Evolutionary conservation across 2,888 invertebrate genomes (phyloP).

Genomic region (Drosophila quinaria): DNA sequence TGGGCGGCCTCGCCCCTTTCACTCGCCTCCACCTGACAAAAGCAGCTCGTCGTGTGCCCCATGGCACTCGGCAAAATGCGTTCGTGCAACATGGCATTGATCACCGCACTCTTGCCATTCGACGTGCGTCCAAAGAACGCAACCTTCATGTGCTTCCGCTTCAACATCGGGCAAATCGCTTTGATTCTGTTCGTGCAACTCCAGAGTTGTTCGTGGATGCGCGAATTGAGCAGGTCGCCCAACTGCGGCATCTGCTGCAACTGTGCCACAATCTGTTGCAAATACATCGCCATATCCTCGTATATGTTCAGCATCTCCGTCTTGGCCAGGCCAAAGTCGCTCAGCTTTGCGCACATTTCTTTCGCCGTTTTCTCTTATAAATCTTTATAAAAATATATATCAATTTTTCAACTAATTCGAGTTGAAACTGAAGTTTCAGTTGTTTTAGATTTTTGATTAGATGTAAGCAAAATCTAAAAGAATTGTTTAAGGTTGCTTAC

Average conservation of each 20-base stretch:
- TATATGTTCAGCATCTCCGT: slow-evolving; percentile 99
- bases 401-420: background rate
- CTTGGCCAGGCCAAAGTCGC: slow-evolving; percentile 99
- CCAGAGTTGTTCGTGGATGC: slow-evolving; percentile 88
- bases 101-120: slow-evolving; percentile 99
- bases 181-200: slow-evolving; percentile 93
- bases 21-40: slow-evolving; percentile 94
- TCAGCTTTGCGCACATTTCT: slow-evolving; percentile 87
- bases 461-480: background rate
- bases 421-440: background rate
- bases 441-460: background rate
- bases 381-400: slow-evolving; percentile 11
- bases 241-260: slow-evolving; percentile 29
- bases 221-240: slow-evolving; percentile 88
- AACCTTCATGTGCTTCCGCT: slow-evolving; percentile 98
- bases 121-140: slow-evolving; percentile 93
- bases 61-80: slow-evolving; percentile 99
- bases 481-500: background rate
- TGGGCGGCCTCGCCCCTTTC: slow-evolving; percentile 94
- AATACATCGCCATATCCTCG: slow-evolving; percentile 95
- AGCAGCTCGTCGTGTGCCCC: slow-evolving; percentile 99
- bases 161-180: slow-evolving; percentile 96
- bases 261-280: slow-evolving; percentile 86
- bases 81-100: slow-evolving; percentile 99
- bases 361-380: background rate